Conservation (phyloP, 2,113 vertebrate species). For the Abramis brama region DNA sequence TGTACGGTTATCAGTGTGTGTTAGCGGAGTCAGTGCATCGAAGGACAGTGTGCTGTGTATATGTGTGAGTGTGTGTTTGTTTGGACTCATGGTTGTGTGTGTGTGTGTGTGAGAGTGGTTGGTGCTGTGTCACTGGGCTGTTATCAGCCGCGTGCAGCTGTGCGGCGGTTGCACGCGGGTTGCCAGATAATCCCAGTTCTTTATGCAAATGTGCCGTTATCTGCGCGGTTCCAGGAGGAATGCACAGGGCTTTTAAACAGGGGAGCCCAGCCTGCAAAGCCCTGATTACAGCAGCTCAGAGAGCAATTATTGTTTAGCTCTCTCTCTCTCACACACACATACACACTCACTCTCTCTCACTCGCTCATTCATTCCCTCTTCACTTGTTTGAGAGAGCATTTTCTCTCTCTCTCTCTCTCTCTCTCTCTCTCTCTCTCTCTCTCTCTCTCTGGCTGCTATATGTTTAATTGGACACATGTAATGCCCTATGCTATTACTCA, state of each 20-base stretch:
- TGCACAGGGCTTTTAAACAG: constrained; percentile 63
- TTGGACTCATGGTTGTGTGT: constrained; percentile 52
- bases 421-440: constrained; percentile 9
- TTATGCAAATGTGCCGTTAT: constrained; percentile 75
- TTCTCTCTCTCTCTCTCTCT: constrained; percentile 21
- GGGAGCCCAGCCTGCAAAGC: constrained; percentile 70
- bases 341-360: too few relatives aligned
- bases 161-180: constrained; percentile 66
- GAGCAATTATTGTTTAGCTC: constrained; percentile 59
- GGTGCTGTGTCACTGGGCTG: constrained; percentile 67
- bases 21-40: not conserved
- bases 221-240: constrained; percentile 66
- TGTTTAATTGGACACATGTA: constrained; percentile 40
- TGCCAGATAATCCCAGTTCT: constrained; percentile 76
- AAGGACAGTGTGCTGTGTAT: constrained; percentile 38
- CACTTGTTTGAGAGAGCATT: not conserved
- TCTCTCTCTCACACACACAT: not conserved
- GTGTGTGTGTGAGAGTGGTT: constrained; percentile 57
- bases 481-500: constrained; percentile 29
- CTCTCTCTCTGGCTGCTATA: constrained; percentile 4
- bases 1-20: constrained; percentile 25
- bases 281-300: constrained; percentile 68
- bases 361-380: not conserved
- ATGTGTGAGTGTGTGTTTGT: constrained; percentile 41
- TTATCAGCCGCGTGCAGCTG: constrained; percentile 72